Percentiles rank a stretch among this genome's conserved stretches.
phyloP scores from a whole-genome alignment of 2,113 vertebrate species.

The Azemiops feae region DNA sequence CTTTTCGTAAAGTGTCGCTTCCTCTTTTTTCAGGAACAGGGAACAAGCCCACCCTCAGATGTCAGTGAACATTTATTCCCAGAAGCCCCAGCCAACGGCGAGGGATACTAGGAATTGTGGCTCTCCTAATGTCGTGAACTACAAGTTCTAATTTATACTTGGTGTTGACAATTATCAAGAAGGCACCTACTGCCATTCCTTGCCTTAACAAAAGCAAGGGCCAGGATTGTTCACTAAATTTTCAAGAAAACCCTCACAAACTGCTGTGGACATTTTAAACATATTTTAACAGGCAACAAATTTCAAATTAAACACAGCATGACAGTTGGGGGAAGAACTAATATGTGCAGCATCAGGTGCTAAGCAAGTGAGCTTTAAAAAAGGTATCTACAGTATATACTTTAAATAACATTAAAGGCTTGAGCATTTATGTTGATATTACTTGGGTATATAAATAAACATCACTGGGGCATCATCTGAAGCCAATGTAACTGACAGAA shows the following conservation, averaged over 20 bases:
- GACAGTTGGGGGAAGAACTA: neutral
- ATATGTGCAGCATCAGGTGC: fast-evolving
- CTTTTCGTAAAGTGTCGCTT: neutral
- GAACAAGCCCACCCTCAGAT: neutral
- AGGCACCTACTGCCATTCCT: neutral
- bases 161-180: too few relatives aligned
- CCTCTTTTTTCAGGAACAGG: neutral
- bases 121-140: neutral
- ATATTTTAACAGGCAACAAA: neutral
- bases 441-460: slow-evolving; percentile 55
- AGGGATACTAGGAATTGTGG: neutral
- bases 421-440: slow-evolving; percentile 3
- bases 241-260: neutral
- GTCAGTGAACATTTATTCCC: neutral
- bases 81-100: neutral
- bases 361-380: neutral
- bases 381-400: neutral
- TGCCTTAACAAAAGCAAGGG: neutral
- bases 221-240: neutral
- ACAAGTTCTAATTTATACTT: neutral
- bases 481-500: neutral
- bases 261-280: neutral
- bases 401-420: neutral
- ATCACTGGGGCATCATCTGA: neutral
- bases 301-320: neutral